Evolutionary conservation across 2,888 invertebrate species (phyloP).

Genomic region (Lathronympha strigana): DNA sequence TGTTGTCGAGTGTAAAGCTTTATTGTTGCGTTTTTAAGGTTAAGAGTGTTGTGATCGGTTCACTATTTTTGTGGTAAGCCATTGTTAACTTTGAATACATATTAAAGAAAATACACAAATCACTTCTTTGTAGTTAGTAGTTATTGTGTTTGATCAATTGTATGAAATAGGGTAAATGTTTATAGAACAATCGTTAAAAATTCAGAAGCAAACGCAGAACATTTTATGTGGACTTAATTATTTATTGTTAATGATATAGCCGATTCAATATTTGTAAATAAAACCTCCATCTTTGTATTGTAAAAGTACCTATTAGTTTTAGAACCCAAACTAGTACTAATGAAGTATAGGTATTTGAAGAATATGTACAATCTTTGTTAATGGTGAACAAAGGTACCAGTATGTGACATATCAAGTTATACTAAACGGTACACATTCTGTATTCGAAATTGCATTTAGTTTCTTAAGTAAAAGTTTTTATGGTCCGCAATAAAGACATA

Average conservation of each 20-base stretch:
- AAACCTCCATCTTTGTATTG: too few species aligned
- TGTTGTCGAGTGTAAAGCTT: constrained; percentile 61
- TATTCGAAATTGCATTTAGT: too few species aligned
- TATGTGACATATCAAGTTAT: too few species aligned
- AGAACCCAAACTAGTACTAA: too few species aligned
- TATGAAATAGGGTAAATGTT: neutral
- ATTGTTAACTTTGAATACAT: constrained; percentile 21
- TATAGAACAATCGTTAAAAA: neutral
- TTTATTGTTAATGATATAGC: neutral
- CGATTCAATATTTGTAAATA: too few species aligned
- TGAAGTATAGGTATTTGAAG: too few species aligned
- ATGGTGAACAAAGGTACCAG: too few species aligned
- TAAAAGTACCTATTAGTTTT: too few species aligned
- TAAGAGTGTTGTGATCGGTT: constrained; percentile 33
- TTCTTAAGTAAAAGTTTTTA: neutral
- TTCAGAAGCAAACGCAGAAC: neutral
- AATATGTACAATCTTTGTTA: too few species aligned
- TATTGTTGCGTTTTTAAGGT: constrained; percentile 53
- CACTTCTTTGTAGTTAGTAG: neutral
- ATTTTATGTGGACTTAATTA: neutral
- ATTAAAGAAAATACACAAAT: constrained; percentile 12
- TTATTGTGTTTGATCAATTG: constrained; percentile 1
- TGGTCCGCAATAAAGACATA: neutral
- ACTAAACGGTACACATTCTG: too few species aligned
- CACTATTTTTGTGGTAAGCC: constrained; percentile 20